Conservation (phyloP, 2,797 vertebrate genomes). For the Trematomus bernacchii region DNA sequence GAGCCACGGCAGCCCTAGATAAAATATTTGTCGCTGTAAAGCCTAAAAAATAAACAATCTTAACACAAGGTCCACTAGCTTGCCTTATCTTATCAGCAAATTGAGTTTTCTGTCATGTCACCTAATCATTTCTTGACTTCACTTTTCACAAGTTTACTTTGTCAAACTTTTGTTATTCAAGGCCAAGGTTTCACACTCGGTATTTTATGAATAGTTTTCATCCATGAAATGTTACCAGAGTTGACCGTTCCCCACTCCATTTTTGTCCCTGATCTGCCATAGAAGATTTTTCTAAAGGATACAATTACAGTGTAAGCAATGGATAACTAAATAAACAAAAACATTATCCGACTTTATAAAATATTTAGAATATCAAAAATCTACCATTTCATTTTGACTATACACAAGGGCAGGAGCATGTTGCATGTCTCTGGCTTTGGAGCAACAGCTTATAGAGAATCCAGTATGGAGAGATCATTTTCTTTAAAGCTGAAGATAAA, state of each 20-base stretch:
- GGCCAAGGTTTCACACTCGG: background rate
- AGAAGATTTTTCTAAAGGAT: background rate
- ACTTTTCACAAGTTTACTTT: background rate
- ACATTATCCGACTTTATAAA: background rate
- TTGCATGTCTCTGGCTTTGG: constrained; percentile 21
- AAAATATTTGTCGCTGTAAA: too few species aligned
- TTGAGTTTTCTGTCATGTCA: background rate
- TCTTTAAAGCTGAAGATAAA: constrained; percentile 39
- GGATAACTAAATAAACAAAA: background rate
- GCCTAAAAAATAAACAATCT: too few species aligned
- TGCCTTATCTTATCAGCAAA: background rate
- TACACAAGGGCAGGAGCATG: constrained; percentile 5
- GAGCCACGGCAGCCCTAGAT: too few species aligned
- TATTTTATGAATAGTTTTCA: background rate
- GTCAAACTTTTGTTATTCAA: background rate
- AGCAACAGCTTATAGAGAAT: constrained; percentile 26
- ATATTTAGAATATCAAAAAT: background rate
- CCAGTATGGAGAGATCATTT: constrained; percentile 36
- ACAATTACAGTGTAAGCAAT: background rate
- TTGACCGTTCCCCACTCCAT: background rate
- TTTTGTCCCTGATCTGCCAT: constrained; percentile 1
- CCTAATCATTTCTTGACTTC: background rate
- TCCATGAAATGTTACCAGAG: background rate
- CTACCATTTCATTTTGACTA: background rate
- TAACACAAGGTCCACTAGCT: too few species aligned